Evolutionary conservation across 2,113 vertebrate genomes (phyloP), one percentile per base, ranked within the genome.

Genomic region (Butorides virescens): DNA sequence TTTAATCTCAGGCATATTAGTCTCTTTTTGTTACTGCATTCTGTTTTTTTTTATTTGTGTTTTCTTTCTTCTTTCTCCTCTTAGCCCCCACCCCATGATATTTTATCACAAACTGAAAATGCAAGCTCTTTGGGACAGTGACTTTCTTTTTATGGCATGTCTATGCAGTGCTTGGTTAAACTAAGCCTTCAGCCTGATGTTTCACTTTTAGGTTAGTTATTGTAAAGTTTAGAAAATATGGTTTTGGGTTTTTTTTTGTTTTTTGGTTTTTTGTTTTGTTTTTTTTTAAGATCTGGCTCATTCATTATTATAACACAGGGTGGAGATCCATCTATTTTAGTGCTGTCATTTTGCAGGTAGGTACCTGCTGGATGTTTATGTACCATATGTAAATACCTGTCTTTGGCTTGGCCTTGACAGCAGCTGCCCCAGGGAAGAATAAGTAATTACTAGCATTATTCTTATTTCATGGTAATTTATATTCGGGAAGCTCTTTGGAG

Each of bases 381-480:
- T 67, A 29, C 15, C n/a, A 56, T 34, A 22, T 62, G 78, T 44
- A 65, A 86, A 90, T 73, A 46, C 17, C 26, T 89, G 32, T 63
- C 30, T 89, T 87, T 86, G 47, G 6, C 56, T 74, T 71, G 77
- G 44, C 62, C 36, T 91, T 91, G 89, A 55, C n/a, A 81, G 89
- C 25, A 75, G 13, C 44, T 67, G 37, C 61, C 66, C 25, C 9
- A 17, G 61, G 72, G 55, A 93, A 83, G 86, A 86, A 36, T 42
- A 88, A 91, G 13, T 88, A 86, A 89, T 84, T 89, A n/a, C 20
- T 36, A 53, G 17, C 1, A 2, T 65, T 88, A 53, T 46, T 66
- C 5, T 66, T 82, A 36, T 36, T 88, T 66, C 67, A 27, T 59
- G 71, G 7, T 66, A 56, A 86, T 89, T 89, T 66, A 46, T 70